A percentile compares a stretch with the other conserved stretches of the same genome.
phyloP scores from a whole-genome alignment of 2,888 invertebrate genomes.

The Sericinus montela region DNA sequence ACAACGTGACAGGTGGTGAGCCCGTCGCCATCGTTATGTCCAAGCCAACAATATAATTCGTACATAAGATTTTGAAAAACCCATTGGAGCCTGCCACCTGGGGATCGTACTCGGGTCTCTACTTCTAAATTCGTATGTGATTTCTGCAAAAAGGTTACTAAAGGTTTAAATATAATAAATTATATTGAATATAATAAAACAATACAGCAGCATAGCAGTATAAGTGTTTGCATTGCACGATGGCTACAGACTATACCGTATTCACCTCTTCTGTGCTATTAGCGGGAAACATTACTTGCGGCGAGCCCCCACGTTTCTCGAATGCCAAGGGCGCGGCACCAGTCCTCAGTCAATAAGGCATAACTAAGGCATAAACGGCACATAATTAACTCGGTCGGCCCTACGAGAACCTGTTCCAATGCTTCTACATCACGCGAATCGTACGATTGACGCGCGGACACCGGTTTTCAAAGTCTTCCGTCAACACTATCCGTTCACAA shows the following conservation, averaged over 20 bases:
- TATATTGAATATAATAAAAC: too few relatives aligned
- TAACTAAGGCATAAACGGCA: constrained; percentile 24
- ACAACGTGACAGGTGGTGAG: too few relatives aligned
- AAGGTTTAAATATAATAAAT: too few relatives aligned
- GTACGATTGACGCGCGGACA: neutral
- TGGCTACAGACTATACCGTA: neutral
- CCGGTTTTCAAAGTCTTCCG: constrained; percentile 11
- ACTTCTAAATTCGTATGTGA: too few relatives aligned
- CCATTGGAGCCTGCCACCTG: too few relatives aligned
- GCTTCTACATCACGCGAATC: neutral
- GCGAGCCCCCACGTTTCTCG: constrained; percentile 29
- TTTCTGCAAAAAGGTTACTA: too few relatives aligned
- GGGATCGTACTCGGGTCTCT: too few relatives aligned
- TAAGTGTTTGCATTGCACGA: too few relatives aligned
- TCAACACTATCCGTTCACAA: constrained; percentile 3
- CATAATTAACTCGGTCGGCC: constrained; percentile 19
- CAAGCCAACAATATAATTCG: too few relatives aligned
- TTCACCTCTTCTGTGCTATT: neutral
- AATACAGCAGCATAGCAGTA: too few relatives aligned
- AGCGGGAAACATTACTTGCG: constrained; percentile 16
- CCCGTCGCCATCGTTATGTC: too few relatives aligned
- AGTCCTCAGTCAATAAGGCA: constrained; percentile 22
- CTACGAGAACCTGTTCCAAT: constrained; percentile 12
- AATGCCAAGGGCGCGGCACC: constrained; percentile 29
- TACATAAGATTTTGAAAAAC: too few relatives aligned